Percentiles rank a stretch among this genome's conserved stretches.
Conservation (phyloP, 2,888 invertebrate genomes). For the Norana najaformis region DNA sequence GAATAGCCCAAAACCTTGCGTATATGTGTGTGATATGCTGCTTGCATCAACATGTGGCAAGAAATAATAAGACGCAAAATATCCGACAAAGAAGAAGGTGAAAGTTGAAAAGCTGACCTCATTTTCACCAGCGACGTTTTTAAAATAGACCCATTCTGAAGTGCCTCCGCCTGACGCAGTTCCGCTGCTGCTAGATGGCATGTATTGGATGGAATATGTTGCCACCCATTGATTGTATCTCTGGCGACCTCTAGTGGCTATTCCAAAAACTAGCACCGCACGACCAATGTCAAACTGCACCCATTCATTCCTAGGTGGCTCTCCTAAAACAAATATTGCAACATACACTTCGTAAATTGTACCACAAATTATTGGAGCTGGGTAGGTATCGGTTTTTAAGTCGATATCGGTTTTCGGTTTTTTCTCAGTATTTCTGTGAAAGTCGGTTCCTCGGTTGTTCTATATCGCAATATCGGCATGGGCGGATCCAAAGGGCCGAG, state of each 20-base stretch:
- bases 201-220: not conserved
- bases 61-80: too few species aligned
- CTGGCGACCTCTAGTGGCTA: not conserved
- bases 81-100: too few species aligned
- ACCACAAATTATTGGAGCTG: too few species aligned
- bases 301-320: not conserved
- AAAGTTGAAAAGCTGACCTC: not conserved
- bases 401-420: too few species aligned
- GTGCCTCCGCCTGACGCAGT: not conserved
- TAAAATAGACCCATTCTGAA: not conserved
- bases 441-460: too few species aligned
- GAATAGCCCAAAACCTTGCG: too few species aligned
- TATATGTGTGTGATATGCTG: too few species aligned
- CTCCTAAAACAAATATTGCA: not conserved
- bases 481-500: too few species aligned
- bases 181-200: not conserved
- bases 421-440: too few species aligned
- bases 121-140: not conserved
- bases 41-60: too few species aligned
- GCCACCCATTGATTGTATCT: not conserved
- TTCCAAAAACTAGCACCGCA: not conserved
- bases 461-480: too few species aligned
- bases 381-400: too few species aligned
- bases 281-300: slow-evolving; percentile 13
- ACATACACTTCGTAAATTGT: not conserved